These are phyloP conservation scores for Bradypodion pumilum DNA, from an alignment of 2,797 vertebrate species.

Conservation along the genomic window DNA sequence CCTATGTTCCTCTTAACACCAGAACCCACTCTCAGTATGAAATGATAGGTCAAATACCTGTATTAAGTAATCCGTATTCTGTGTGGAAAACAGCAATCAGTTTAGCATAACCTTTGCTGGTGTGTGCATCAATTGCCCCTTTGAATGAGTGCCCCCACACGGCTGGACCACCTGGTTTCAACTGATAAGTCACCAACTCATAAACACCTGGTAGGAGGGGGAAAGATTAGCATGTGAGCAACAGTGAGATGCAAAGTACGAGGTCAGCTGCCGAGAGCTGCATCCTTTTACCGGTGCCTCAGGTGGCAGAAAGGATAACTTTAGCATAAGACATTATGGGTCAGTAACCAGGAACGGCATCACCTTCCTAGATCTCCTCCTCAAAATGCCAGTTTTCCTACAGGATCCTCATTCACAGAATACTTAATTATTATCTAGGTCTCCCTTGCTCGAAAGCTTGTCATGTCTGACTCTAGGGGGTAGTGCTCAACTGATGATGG, in stretches of 20 bases:
- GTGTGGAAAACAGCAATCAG: slow-evolving; percentile 88
- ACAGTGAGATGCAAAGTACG: not conserved
- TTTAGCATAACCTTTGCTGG: slow-evolving; percentile 81
- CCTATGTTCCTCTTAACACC: not conserved
- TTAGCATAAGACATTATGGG: not conserved
- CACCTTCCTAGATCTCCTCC: not conserved
- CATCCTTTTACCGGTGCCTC: not conserved
- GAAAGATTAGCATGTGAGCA: slow-evolving; percentile 34
- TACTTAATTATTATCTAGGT: not conserved
- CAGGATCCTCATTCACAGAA: not conserved
- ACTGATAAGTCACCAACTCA: slow-evolving; percentile 86
- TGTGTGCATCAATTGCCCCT: slow-evolving; percentile 77
- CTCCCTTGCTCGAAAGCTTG: too few species aligned
- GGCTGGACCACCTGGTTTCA: slow-evolving; percentile 89
- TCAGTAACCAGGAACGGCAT: not conserved
- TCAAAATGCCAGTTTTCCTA: too few species aligned
- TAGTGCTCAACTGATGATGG: too few species aligned
- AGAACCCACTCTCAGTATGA: not conserved
- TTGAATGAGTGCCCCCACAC: slow-evolving; percentile 86
- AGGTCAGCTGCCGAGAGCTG: not conserved
- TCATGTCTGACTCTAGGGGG: too few species aligned
- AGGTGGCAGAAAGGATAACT: not conserved
- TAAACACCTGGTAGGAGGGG: slow-evolving; percentile 81
- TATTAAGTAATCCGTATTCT: slow-evolving; percentile 86
- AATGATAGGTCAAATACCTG: slow-evolving; percentile 73